A percentile compares a stretch with the other conserved stretches of the same genome.
phyloP scores from a whole-genome alignment of 2,797 vertebrate genomes.

The Emydoidea blandingii region DNA sequence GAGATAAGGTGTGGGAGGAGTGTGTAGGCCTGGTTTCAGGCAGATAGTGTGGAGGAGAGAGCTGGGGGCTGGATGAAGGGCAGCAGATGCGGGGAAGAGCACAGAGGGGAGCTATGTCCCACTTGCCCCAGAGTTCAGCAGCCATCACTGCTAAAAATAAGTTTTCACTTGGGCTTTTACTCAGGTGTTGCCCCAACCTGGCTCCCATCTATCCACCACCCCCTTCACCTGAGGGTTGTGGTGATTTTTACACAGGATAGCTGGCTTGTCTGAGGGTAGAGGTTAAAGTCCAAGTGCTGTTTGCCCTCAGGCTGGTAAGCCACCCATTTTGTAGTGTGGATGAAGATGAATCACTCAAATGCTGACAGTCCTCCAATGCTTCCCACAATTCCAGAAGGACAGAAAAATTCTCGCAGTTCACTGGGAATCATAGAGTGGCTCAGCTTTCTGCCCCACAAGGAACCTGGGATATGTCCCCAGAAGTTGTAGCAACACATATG shows the following conservation, averaged over 20 bases:
- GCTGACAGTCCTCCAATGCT: not conserved
- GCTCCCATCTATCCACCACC: too few species aligned
- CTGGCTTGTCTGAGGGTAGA: not conserved
- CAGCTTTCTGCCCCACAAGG: not conserved
- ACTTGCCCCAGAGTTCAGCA: too few species aligned
- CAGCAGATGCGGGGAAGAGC: too few species aligned
- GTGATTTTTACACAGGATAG: not conserved
- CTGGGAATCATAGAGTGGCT: not conserved
- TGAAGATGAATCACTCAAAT: not conserved
- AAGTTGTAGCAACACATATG: not conserved
- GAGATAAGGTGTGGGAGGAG: not conserved
- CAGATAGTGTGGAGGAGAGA: not conserved
- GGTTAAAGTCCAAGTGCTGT: not conserved
- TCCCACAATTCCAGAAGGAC: not conserved
- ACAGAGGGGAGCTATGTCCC: too few species aligned
- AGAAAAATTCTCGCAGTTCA: not conserved
- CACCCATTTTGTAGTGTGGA: not conserved
- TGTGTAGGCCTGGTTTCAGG: not conserved
- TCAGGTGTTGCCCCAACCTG: too few species aligned
- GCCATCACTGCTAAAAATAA: too few species aligned
- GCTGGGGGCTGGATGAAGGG: too few species aligned
- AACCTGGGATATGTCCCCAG: not conserved
- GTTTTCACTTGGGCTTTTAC: too few species aligned
- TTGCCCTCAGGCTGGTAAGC: not conserved
- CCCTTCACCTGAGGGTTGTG: not conserved